Conservation (phyloP, 2,113 vertebrate species). For the Deroptyus accipitrinus region DNA sequence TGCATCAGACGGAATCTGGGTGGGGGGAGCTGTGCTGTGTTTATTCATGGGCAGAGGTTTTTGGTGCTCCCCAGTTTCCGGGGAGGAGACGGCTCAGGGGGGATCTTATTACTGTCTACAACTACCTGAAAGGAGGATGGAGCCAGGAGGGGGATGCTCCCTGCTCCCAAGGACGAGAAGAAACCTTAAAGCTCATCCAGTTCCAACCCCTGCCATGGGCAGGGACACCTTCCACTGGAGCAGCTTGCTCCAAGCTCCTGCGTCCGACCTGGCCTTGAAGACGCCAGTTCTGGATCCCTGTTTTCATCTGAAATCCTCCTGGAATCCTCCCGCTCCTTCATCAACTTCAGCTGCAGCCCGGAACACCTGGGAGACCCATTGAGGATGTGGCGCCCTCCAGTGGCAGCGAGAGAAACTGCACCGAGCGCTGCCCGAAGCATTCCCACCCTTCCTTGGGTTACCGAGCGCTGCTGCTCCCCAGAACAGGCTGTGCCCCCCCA, state of each 20-base stretch:
- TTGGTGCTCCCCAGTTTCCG: neutral
- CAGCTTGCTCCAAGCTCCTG: neutral
- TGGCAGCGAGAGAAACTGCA: neutral
- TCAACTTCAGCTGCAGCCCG: rapidly evolving
- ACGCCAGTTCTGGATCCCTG: neutral
- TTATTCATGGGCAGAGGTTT: neutral
- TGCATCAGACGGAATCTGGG: neutral
- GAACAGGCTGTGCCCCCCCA: neutral
- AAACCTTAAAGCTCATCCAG: neutral
- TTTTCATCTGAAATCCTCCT: neutral
- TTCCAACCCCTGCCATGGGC: neutral
- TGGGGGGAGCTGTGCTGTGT: neutral
- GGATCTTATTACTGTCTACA: neutral
- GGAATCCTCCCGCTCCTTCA: neutral
- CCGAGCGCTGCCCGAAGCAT: rapidly evolving
- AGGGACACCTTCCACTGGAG: neutral
- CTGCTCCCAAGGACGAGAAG: neutral
- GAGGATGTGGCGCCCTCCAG: slow-evolving; percentile 13
- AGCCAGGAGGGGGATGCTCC: neutral
- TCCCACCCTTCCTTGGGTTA: rapidly evolving
- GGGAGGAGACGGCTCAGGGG: neutral
- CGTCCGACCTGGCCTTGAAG: neutral
- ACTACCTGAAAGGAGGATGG: neutral
- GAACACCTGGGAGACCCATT: rapidly evolving
- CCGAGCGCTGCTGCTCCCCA: rapidly evolving